These are phyloP conservation scores for Drepanosiphum platanoidis DNA, from an alignment of 2,888 invertebrate species.

Conservation along the genomic window DNA sequence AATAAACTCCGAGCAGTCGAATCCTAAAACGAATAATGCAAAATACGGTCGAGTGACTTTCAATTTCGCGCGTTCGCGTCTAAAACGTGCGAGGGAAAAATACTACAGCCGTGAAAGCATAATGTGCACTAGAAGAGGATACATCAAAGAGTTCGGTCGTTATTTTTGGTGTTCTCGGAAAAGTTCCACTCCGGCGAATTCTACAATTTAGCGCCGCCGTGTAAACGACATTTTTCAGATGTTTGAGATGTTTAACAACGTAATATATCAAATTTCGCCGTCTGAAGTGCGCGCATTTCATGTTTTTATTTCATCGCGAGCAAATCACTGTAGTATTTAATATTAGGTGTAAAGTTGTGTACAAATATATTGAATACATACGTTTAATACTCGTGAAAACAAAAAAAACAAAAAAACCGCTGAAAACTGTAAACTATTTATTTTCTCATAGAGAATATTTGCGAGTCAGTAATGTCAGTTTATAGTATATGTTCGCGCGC, in stretches of 20 bases:
- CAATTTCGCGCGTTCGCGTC: conserved; percentile 1
- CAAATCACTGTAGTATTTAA: not conserved
- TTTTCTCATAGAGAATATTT: too few species aligned
- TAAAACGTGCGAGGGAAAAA: conserved; percentile 3
- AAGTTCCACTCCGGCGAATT: conserved; percentile 14
- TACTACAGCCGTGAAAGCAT: not conserved
- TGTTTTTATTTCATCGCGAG: not conserved
- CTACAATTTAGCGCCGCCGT: not conserved
- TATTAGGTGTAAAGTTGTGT: not conserved
- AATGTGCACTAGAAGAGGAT: not conserved
- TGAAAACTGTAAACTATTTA: too few species aligned
- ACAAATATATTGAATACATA: too few species aligned
- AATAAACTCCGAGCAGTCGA: not conserved
- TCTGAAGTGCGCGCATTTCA: not conserved
- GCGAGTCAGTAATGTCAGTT: too few species aligned
- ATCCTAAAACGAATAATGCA: not conserved
- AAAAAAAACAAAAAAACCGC: too few species aligned
- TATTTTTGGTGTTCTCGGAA: conserved; percentile 26
- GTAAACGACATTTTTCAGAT: conserved; percentile 34
- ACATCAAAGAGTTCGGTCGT: conserved; percentile 49
- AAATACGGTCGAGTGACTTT: conserved; percentile 25
- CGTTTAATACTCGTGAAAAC: too few species aligned
- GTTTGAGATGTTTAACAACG: not conserved
- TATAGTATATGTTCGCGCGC: not conserved
- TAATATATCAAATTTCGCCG: conserved; percentile 16